Evolutionary conservation across 1,140 invertebrate genomes (phyloP).

Genomic region (Matsumurasca onukii): DNA sequence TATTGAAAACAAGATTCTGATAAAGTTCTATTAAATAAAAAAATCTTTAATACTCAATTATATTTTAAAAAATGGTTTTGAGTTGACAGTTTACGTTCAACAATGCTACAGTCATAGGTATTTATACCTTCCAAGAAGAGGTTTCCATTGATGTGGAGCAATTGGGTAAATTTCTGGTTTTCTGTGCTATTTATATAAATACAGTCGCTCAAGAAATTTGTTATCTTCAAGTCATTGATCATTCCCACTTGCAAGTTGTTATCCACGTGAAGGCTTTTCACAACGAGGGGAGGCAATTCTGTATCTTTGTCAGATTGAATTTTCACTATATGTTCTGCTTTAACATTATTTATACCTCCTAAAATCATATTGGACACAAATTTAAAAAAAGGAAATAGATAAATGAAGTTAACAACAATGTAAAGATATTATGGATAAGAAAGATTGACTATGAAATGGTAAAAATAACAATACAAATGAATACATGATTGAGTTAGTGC

Average conservation of each 20-base stretch:
- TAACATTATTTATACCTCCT: neutral
- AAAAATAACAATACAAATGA: neutral
- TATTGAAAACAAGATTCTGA: neutral
- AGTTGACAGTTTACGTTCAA: neutral
- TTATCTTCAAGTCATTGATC: neutral
- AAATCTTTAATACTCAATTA: neutral
- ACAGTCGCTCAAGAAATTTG: neutral
- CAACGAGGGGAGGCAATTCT: neutral
- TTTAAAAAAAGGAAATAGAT: neutral
- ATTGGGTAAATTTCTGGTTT: neutral
- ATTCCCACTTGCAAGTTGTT: neutral
- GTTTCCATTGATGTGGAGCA: constrained; percentile 1
- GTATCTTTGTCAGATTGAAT: neutral
- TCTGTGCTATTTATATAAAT: neutral
- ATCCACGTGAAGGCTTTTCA: neutral
- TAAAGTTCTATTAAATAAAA: neutral
- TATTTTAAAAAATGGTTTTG: neutral
- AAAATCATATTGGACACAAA: neutral
- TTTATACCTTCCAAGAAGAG: neutral
- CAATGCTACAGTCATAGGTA: neutral
- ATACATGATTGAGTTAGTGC: neutral
- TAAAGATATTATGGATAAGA: neutral
- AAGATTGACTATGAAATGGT: neutral
- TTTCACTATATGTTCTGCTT: neutral
- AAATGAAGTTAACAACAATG: neutral